Conservation (phyloP, 2,888 invertebrate species). For the Tetropium fuscum region DNA sequence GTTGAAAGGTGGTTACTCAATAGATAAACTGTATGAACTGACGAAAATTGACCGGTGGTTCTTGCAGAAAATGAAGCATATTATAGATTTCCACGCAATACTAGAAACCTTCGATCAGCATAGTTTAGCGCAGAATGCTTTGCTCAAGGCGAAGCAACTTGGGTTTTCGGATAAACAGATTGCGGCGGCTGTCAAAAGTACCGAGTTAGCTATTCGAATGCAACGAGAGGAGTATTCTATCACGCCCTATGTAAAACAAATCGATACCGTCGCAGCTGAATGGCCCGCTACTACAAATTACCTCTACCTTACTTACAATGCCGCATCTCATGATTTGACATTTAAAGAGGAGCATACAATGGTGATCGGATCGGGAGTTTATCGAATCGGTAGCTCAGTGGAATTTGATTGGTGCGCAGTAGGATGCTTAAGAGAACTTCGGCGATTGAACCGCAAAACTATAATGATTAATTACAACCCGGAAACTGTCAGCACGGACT, state of each 20-base stretch:
- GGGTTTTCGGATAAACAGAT: conserved; percentile 99
- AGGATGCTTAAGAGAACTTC: conserved; percentile 91
- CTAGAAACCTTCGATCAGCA: conserved; percentile 76
- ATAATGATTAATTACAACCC: conserved; percentile 99
- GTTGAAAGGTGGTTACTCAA: conserved; percentile 81
- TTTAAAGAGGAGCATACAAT: conserved; percentile 85
- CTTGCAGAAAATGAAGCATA: conserved; percentile 92
- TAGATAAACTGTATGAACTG: conserved; percentile 88
- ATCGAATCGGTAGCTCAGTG: conserved; percentile 98
- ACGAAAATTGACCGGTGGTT: conserved; percentile 99
- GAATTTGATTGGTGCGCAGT: conserved; percentile 99
- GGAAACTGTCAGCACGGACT: conserved; percentile 99
- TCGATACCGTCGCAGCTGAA: conserved; percentile 99
- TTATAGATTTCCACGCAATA: conserved; percentile 78
- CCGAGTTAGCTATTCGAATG: conserved; percentile 85
- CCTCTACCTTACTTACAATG: conserved; percentile 98
- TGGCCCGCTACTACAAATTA: conserved; percentile 99
- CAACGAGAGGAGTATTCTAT: conserved; percentile 82
- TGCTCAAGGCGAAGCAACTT: conserved; percentile 88
- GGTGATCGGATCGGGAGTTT: conserved; percentile 96
- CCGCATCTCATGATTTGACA: conserved; percentile 82
- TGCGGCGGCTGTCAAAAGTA: conserved; percentile 86
- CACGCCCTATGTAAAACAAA: conserved; percentile 92
- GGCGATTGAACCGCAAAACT: conserved; percentile 88
- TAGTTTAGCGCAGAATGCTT: conserved; percentile 71